A percentile compares a stretch with the other conserved stretches of the same genome.
phyloP scores from a whole-genome alignment of 2,888 invertebrate species.

The Caradrina kadenii region DNA sequence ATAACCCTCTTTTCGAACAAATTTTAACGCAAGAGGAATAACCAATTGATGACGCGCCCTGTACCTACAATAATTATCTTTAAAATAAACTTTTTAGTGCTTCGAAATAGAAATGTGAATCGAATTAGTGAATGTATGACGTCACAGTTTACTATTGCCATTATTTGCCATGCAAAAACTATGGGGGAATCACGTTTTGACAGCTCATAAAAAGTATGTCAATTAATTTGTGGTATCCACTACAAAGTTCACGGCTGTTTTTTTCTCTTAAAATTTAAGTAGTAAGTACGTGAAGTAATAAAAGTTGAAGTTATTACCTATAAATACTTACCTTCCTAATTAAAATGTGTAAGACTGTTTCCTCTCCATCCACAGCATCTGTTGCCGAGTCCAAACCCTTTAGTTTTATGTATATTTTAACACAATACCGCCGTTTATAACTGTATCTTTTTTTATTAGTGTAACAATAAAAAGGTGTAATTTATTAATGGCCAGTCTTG shows the following conservation, averaged over 20 bases:
- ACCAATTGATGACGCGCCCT: too few relatives aligned
- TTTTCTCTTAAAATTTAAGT: slow-evolving; percentile 11
- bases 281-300: slow-evolving; percentile 14
- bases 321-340: slow-evolving; percentile 10
- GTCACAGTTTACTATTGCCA: too few relatives aligned
- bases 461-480: not conserved
- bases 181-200: too few relatives aligned
- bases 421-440: slow-evolving; percentile 44
- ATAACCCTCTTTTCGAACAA: too few relatives aligned
- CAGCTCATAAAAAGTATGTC: too few relatives aligned
- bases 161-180: too few relatives aligned
- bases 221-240: not conserved
- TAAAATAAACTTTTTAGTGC: too few relatives aligned
- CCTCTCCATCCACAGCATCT: slow-evolving; percentile 45
- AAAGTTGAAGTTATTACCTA: slow-evolving; percentile 14
- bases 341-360: slow-evolving; percentile 25
- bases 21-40: too few relatives aligned
- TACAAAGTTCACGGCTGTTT: not conserved
- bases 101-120: too few relatives aligned
- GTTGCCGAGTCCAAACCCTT: slow-evolving; percentile 23
- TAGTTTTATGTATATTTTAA: slow-evolving; percentile 26
- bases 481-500: slow-evolving; percentile 11
- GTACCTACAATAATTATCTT: too few relatives aligned
- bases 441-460: slow-evolving; percentile 11
- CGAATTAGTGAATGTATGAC: too few relatives aligned